Percentiles rank a stretch among this genome's conserved stretches.
Conservation (phyloP, 2,888 invertebrate genomes). For the Oscheius onirici region DNA sequence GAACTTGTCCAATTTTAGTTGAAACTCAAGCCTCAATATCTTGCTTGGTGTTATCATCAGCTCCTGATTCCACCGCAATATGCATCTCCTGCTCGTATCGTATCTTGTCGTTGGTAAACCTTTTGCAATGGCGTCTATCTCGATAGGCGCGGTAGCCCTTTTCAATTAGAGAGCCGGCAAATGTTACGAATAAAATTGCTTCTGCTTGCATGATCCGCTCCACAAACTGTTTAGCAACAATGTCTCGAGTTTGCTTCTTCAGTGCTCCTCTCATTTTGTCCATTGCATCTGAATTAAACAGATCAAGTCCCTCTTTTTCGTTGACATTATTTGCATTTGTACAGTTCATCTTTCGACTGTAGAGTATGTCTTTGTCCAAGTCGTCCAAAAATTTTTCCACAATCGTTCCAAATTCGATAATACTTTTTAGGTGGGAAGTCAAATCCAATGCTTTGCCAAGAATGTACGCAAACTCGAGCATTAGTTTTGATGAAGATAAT, state of each 20-base stretch:
- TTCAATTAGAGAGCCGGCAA: not conserved
- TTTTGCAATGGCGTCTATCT: not conserved
- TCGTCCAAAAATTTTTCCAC: not conserved
- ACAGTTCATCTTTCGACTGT: not conserved
- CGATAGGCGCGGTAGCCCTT: not conserved
- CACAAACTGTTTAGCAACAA: conserved; percentile 10
- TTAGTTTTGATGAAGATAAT: not conserved
- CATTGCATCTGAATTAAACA: not conserved
- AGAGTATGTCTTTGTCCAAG: not conserved
- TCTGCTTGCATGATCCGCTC: not conserved
- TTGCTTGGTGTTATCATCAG: not conserved
- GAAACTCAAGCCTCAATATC: not conserved
- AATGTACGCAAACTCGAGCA: not conserved
- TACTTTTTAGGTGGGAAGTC: not conserved
- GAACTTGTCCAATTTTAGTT: not conserved
- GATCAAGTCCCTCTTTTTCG: not conserved
- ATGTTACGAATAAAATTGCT: not conserved
- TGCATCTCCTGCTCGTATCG: not conserved
- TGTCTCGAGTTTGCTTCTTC: not conserved
- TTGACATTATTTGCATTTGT: not conserved
- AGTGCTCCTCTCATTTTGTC: not conserved
- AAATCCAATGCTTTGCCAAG: not conserved
- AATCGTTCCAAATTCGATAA: not conserved
- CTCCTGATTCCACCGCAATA: not conserved
- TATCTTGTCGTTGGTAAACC: not conserved